Evolutionary conservation across 2,888 invertebrate species (phyloP).

Genomic region (Melieria omissa): DNA sequence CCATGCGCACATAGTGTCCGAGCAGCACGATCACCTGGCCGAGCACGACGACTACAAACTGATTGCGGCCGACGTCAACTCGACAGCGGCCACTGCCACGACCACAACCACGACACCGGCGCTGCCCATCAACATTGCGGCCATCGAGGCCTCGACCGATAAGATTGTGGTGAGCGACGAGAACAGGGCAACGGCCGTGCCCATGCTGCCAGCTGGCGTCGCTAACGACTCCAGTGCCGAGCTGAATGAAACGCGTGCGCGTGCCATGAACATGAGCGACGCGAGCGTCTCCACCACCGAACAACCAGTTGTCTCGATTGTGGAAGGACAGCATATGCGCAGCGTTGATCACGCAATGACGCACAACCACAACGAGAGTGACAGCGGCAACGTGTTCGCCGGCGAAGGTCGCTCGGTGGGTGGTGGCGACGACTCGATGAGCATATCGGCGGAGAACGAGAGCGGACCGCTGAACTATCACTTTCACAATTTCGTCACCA

Average conservation of each 20-base stretch:
- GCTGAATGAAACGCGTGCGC: constrained; percentile 54
- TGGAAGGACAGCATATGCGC: constrained; percentile 55
- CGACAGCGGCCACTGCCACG: constrained; percentile 29
- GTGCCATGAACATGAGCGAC: constrained; percentile 60
- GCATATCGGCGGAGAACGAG: constrained; percentile 48
- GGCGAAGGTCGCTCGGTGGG: constrained; percentile 57
- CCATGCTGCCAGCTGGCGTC: constrained; percentile 33
- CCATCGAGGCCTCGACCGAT: constrained; percentile 38
- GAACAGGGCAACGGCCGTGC: constrained; percentile 54
- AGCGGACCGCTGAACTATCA: constrained; percentile 45
- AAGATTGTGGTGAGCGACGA: constrained; percentile 53
- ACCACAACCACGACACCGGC: constrained; percentile 40
- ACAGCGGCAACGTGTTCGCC: constrained; percentile 19
- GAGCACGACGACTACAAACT: constrained; percentile 63
- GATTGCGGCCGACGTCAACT: constrained; percentile 48
- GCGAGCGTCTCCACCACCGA: constrained; percentile 36
- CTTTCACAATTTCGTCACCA: constrained; percentile 52
- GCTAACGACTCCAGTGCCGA: constrained; percentile 19
- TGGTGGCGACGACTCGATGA: constrained; percentile 19
- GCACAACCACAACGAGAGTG: constrained; percentile 41
- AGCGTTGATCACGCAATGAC: constrained; percentile 26
- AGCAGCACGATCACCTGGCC: constrained; percentile 62
- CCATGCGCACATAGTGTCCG: constrained; percentile 62
- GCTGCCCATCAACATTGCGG: constrained; percentile 36
- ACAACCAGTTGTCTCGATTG: constrained; percentile 51